Conservation (phyloP, 2,888 invertebrate genomes). For the Tenthredo distinguenda region DNA sequence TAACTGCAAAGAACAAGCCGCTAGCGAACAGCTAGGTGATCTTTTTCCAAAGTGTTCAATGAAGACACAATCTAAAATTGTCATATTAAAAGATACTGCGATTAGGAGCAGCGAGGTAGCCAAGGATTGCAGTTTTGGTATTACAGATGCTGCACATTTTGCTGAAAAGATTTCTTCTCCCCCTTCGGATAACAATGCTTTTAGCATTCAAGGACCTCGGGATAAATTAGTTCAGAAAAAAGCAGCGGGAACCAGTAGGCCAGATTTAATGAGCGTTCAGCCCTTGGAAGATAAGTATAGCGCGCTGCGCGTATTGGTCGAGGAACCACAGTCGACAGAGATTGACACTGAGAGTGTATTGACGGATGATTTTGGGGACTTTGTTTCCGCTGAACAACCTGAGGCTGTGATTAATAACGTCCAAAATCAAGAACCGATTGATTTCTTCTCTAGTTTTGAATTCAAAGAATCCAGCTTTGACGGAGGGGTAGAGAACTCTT, state of each 20-base stretch:
- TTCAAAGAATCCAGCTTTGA: conserved; percentile 60
- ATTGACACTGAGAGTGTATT: conserved; percentile 58
- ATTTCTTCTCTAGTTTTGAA: conserved; percentile 72
- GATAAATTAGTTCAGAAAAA: conserved; percentile 16
- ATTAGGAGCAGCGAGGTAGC: conserved; percentile 70
- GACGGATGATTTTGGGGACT: conserved; percentile 79
- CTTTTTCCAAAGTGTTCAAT: conserved; percentile 75
- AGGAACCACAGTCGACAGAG: conserved; percentile 62
- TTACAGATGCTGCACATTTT: not conserved
- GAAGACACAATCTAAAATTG: conserved; percentile 74
- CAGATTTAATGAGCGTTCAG: conserved; percentile 75
- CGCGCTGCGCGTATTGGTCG: conserved; percentile 76
- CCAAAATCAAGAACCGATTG: conserved; percentile 58
- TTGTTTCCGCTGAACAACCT: conserved; percentile 75
- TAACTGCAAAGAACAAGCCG: conserved; percentile 58
- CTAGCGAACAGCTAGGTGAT: conserved; percentile 62
- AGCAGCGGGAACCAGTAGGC: conserved; percentile 58
- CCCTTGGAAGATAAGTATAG: conserved; percentile 78
- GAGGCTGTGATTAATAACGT: conserved; percentile 47
- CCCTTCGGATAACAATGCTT: not conserved
- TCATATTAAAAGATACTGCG: conserved; percentile 75
- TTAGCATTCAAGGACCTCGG: not conserved
- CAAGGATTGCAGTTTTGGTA: conserved; percentile 52
- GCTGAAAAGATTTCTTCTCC: conserved; percentile 3
- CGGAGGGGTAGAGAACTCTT: conserved; percentile 57